Evolutionary conservation across 2,888 invertebrate species (phyloP).

Genomic region (Cosmorhoe ocellata): DNA sequence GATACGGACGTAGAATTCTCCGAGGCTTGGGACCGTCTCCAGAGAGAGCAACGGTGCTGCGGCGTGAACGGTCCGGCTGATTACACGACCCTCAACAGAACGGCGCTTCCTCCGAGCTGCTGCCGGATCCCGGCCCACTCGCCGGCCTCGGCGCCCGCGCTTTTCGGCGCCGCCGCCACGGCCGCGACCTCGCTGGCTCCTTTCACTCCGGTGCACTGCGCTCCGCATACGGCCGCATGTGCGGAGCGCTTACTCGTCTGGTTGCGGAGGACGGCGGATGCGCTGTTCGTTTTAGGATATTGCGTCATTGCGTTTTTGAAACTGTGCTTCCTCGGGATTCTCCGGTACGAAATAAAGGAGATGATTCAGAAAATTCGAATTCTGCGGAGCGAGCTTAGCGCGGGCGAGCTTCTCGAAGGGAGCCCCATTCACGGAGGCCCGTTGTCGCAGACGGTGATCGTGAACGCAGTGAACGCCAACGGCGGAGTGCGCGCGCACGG

Average conservation of each 20-base stretch:
- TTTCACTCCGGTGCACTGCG: constrained; percentile 68
- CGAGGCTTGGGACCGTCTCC: constrained; percentile 89
- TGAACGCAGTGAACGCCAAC: constrained; percentile 81
- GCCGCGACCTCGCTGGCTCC: constrained; percentile 61
- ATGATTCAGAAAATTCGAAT: constrained; percentile 96
- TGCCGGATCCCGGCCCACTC: constrained; percentile 72
- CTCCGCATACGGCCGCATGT: constrained; percentile 84
- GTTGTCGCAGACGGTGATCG: constrained; percentile 73
- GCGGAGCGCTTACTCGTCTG: constrained; percentile 88
- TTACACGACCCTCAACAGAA: constrained; percentile 71
- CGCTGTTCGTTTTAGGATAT: constrained; percentile 91
- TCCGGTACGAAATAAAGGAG: constrained; percentile 93
- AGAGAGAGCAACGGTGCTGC: constrained; percentile 89
- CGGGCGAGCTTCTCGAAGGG: constrained; percentile 72
- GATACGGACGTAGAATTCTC: constrained; percentile 87
- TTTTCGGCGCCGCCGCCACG: constrained; percentile 63
- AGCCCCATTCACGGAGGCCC: constrained; percentile 77
- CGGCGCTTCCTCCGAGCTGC: constrained; percentile 71
- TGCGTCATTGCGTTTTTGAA: constrained; percentile 95
- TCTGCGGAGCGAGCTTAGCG: constrained; percentile 85
- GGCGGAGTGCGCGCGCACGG: constrained; percentile 83
- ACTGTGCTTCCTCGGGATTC: constrained; percentile 93
- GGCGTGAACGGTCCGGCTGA: constrained; percentile 86
- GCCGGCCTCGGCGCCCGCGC: constrained; percentile 77
- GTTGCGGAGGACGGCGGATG: constrained; percentile 90